Evolutionary conservation across 1,140 invertebrate species (phyloP), one percentile per base, ranked within the genome.

Genomic region (Oppia nitens): DNA sequence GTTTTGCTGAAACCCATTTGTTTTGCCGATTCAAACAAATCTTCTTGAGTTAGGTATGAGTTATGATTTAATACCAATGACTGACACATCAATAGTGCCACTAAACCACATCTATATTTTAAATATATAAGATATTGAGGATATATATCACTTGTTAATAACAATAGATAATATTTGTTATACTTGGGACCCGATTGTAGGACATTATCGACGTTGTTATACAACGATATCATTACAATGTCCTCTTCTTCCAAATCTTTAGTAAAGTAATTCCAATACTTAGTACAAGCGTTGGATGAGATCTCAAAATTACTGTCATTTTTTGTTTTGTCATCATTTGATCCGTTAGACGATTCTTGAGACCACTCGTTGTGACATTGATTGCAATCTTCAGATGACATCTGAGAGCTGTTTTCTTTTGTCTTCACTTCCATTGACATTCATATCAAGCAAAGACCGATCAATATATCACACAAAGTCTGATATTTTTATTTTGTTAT

Each of bases 71-170:
- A 40, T 40, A 79, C 72, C 50, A 79, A 78, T 61, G 78, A 73
- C 0, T 80, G 73, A 53, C 82, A 75, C 82, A 89, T 88, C 29
- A 80, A 81, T 12, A 88, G 68, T 3, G 85, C 85, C 23, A 84
- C 82, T 53, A 89, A 69, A 11, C 87, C 87, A 72, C 87, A 90
- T 64, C 84, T 87, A 64, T 21, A 52, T 40, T 40, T 40, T 40
- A 6, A 40, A 40, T 9, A 9, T 40, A 40, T 40, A 40, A 40
- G 32, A 6, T 9, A 40, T 40, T 40, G 6, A 6, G 32, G 32
- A 40, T 9, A 40, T 40, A 6, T 40, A 17, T 9, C 6, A 40
- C 6, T 40, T 40, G 32, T 9, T 40, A 40, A 17, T 17, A 40
- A 9, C 17, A 40, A 40, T 40, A 40, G 32, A 9, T n/a, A n/a